Evolutionary conservation across 23 tunicate species (phyloP).

Genomic region (Aplidium turbinatum): DNA sequence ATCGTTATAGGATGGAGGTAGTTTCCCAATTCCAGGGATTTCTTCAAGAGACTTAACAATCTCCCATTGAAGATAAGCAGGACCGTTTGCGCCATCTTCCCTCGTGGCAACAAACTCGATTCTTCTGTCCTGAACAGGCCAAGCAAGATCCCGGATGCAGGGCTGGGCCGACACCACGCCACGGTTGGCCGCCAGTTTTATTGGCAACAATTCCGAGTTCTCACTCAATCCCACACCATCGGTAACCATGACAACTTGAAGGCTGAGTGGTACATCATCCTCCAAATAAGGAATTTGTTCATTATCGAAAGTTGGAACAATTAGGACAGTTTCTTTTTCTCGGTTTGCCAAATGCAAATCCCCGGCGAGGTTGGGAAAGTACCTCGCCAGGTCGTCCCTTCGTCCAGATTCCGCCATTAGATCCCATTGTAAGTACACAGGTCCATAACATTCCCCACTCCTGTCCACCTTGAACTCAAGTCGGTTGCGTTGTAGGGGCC

Average conservation of each 20-base stretch:
- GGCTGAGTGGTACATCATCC: not conserved
- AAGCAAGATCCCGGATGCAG: not conserved
- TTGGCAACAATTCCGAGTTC: not conserved
- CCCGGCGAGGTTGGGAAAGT: constrained; percentile 10
- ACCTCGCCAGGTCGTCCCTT: not conserved
- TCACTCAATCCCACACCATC: constrained; percentile 20
- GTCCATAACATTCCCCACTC: constrained; percentile 45
- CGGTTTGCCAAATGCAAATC: constrained; percentile 31
- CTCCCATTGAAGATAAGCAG: constrained; percentile 1
- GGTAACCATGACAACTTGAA: constrained; percentile 3
- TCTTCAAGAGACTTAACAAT: not conserved
- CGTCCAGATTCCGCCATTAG: not conserved
- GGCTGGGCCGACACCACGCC: constrained; percentile 13
- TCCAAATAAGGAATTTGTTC: not conserved
- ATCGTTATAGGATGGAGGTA: not conserved
- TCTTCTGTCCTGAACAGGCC: constrained; percentile 12
- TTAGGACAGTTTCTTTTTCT: not conserved
- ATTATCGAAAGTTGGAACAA: not conserved
- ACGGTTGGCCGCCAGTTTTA: constrained; percentile 17
- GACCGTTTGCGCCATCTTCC: constrained; percentile 28
- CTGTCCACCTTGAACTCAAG: constrained; percentile 28
- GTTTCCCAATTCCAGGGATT: not conserved
- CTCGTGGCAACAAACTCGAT: constrained; percentile 7
- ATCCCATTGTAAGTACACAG: constrained; percentile 50
- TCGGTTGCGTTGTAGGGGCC: constrained; percentile 32